Percentiles rank a stretch among this genome's conserved stretches.
These are phyloP conservation scores for Elgonia sp. DNA, from an alignment of 2,888 invertebrate species.

Conservation along the genomic window DNA sequence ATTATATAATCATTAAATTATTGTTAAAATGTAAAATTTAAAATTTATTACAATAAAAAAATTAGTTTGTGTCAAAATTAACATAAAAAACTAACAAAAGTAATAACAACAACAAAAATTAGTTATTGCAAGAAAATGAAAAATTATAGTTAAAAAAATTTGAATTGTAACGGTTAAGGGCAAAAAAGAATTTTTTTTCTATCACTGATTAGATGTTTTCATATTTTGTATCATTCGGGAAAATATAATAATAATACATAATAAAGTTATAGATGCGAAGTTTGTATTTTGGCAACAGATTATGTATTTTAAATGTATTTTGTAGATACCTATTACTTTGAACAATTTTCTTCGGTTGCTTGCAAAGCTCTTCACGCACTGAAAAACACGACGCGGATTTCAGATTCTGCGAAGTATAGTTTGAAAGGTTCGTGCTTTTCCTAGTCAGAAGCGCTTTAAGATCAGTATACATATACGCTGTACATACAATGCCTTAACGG, in stretches of 20 bases:
- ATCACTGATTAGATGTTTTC: too few species aligned
- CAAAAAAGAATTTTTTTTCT: too few species aligned
- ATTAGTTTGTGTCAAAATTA: too few species aligned
- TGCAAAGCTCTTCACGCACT: constrained; percentile 71
- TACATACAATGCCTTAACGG: constrained; percentile 55
- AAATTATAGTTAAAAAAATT: too few species aligned
- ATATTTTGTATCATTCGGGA: too few species aligned
- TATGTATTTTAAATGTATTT: constrained; percentile 60
- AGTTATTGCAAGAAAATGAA: too few species aligned
- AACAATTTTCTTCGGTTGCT: constrained; percentile 68
- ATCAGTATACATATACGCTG: constrained; percentile 61
- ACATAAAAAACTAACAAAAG: too few species aligned
- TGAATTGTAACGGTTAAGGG: too few species aligned
- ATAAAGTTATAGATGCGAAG: neutral
- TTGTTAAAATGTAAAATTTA: too few species aligned
- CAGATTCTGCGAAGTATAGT: constrained; percentile 59
- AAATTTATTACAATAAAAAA: too few species aligned
- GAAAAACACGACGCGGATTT: constrained; percentile 68
- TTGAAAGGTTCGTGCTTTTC: constrained; percentile 70
- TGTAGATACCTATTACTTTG: constrained; percentile 60
- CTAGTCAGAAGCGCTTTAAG: constrained; percentile 69
- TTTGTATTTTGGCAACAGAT: constrained; percentile 45
- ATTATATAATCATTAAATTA: too few species aligned
- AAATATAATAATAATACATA: neutral
- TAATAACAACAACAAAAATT: too few species aligned